phyloP scores from a whole-genome alignment of 2,797 vertebrate species.

The Chaetodon trifasciatus region DNA sequence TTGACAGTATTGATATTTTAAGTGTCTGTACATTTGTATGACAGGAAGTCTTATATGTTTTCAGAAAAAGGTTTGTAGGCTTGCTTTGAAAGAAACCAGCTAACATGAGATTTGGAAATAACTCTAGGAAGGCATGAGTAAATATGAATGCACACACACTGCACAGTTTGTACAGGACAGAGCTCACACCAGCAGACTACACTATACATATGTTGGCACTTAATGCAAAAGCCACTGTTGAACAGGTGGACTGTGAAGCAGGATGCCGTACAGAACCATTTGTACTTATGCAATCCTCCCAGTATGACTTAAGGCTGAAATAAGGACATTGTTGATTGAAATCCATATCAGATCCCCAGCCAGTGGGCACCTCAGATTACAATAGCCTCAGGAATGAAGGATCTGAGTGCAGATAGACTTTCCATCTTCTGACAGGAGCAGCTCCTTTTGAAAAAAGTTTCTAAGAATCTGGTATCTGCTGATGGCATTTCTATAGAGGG shows the following conservation, averaged over 20 bases:
- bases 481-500: constrained; percentile 21
- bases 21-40: background rate
- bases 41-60: background rate
- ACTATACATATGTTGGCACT: background rate
- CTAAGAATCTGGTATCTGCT: background rate
- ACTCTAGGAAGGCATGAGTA: background rate
- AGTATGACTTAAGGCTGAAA: constrained; percentile 1
- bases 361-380: constrained; percentile 11
- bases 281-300: background rate
- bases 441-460: constrained; percentile 9
- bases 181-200: background rate
- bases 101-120: background rate
- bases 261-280: background rate
- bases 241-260: background rate
- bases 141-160: background rate
- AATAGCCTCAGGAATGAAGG: constrained; percentile 55
- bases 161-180: background rate
- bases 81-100: background rate
- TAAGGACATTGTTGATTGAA: constrained; percentile 29
- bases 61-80: background rate
- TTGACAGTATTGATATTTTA: background rate
- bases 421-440: constrained; percentile 3
- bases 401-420: constrained; percentile 42
- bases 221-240: background rate
- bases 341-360: constrained; percentile 22